These are phyloP conservation scores for Coregonus ussuriensis DNA, from an alignment of 2,797 vertebrate species.

Conservation along the genomic window DNA sequence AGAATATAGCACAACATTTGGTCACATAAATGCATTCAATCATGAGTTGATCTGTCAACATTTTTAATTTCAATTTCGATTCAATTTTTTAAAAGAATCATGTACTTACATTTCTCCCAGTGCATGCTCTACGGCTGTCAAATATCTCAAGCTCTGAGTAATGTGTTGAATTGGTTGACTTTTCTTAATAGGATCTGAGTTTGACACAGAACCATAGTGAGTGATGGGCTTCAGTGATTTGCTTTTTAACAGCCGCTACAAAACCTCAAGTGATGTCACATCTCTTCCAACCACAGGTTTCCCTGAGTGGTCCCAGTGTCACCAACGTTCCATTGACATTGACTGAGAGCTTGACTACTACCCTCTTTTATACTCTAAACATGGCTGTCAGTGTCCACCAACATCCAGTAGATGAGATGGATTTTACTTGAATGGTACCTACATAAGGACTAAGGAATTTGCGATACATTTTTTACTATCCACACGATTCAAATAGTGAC, in stretches of 20 bases:
- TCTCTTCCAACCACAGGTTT: constrained; percentile 61
- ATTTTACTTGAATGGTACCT: too few relatives aligned
- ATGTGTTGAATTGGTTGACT: constrained; percentile 56
- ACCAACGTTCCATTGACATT: constrained; percentile 1
- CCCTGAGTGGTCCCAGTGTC: constrained; percentile 10
- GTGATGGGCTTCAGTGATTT: constrained; percentile 44
- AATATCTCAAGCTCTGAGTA: not conserved
- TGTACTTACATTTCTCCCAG: constrained; percentile 97
- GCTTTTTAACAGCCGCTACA: constrained; percentile 77
- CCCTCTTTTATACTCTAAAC: not conserved
- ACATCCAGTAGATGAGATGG: not conserved
- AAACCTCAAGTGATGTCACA: constrained; percentile 67
- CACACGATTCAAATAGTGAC: too few relatives aligned
- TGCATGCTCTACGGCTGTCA: constrained; percentile 72
- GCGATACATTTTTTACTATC: too few relatives aligned
- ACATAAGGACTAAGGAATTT: too few relatives aligned
- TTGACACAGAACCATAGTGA: constrained; percentile 54
- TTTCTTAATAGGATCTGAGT: constrained; percentile 41
- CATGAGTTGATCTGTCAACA: not conserved
- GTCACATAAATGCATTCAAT: too few relatives aligned
- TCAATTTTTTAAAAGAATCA: not conserved
- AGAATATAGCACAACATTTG: too few relatives aligned
- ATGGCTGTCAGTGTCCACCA: not conserved
- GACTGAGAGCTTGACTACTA: not conserved
- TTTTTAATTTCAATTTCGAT: too few relatives aligned